Base-by-base conservation (phyloP, 2,113 vertebrate genomes). In the Podarcis muralis region DNA sequence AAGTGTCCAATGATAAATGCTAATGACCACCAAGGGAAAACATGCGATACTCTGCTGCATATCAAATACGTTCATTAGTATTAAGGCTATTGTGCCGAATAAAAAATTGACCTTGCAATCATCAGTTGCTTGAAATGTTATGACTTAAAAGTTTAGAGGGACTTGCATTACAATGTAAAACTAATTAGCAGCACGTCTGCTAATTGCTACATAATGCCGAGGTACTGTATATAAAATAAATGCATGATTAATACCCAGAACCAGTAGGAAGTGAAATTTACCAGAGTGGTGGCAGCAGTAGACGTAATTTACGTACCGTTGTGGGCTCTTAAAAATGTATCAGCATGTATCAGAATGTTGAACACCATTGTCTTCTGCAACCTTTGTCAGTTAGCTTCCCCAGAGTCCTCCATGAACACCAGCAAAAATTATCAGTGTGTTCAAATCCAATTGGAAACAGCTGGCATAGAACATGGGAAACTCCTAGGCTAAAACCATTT, bases 181-280 rank as follows among this genome's bases (percentile, higher is more conserved):
- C 96, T 97, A 96, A 97, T 97, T 97, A 96, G 95, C 84, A 87
- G 92, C 95, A 90, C 91, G 93, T 95, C 92, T 93, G 66, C 96
- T 97, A 97, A 97, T 96, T 96, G 94, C 95, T 94, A 48, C 92
- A 82, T 93, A 90, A 93, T 91, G 92, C 91, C 92, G 92, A 96
- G 93, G 88, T 96, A 68, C 30, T 84, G 81, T 84, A 85, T 92
- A 93, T 94, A 90, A 94, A 96, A 94, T 92, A 94, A 96, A 93
- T 65, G 91, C 81, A 16, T 90, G 94, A 92, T 91, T 65, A 93
- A 91, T 87, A 2, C 81, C 25, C 2, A 7, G 43, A 37, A 32
- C 59, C 75, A n/a, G 79, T 57, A 66, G 75, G 74, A 90, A 88
- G 89, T 86, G 83, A 91, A 93, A 92, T 93, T 84, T 57, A 2